Conservation (phyloP, 2,113 vertebrate species). For the Ceuthmochares aereus region DNA sequence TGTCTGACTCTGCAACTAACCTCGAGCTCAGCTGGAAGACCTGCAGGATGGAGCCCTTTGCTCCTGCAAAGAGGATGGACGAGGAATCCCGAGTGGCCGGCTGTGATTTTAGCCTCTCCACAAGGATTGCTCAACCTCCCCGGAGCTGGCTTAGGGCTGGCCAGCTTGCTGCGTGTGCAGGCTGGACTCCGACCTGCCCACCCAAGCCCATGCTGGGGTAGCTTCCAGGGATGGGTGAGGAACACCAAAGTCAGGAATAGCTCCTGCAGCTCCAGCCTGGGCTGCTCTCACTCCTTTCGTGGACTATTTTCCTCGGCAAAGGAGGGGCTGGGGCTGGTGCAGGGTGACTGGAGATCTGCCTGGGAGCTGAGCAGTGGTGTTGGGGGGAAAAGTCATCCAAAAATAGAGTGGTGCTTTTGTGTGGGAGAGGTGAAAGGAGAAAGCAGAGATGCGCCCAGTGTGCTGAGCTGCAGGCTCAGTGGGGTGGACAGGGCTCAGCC, state of each 20-base stretch:
- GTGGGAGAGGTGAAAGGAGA: not conserved
- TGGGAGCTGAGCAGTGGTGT: fast-evolving
- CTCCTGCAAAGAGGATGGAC: not conserved
- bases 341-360: not conserved
- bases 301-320: not conserved
- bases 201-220: not conserved
- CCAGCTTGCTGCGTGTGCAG: not conserved
- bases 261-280: not conserved
- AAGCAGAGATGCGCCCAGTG: not conserved
- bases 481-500: too few species aligned
- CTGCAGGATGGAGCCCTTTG: not conserved
- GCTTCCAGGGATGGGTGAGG: not conserved
- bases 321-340: not conserved
- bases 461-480: too few species aligned
- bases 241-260: not conserved
- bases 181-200: not conserved
- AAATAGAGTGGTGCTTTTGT: not conserved
- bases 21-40: not conserved
- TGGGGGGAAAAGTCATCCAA: not conserved
- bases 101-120: not conserved
- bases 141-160: not conserved
- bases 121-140: not conserved
- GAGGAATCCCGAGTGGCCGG: not conserved
- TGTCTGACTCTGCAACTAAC: not conserved
- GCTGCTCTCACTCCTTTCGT: not conserved